Conservation (phyloP, 1,140 invertebrate genomes). For the Bombus superbus region DNA sequence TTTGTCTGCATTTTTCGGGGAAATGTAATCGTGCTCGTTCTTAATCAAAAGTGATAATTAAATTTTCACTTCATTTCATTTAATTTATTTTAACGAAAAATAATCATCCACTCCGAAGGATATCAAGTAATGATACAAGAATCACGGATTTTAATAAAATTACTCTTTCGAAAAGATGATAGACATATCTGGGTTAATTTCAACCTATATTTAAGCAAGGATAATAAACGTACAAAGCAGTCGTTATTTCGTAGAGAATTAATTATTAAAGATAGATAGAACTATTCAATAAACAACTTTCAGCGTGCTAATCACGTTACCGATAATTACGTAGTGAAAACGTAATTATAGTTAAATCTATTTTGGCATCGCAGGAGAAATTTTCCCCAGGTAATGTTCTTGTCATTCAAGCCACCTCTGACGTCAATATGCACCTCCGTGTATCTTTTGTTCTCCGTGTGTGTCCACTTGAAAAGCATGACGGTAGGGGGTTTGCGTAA, state of each 20-base stretch:
- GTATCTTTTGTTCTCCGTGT: slow-evolving; percentile 4
- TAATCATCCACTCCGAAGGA: no score
- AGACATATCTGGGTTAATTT: no score
- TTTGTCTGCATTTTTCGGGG: no score
- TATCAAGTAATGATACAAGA: no score
- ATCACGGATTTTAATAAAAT: no score
- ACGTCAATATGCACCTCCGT: not conserved
- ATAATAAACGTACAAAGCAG: not conserved
- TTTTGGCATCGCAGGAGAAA: not conserved
- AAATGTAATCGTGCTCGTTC: no score
- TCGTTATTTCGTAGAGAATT: not conserved
- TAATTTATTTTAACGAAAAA: no score
- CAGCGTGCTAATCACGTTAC: not conserved
- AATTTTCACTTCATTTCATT: no score
- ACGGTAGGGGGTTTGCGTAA: slow-evolving; percentile 13
- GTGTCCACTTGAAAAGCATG: not conserved
- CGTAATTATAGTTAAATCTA: slow-evolving; percentile 6
- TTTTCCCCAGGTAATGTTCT: slow-evolving; percentile 13
- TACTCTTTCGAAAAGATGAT: no score
- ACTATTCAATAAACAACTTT: not conserved
- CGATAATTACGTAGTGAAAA: not conserved
- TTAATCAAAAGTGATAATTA: no score
- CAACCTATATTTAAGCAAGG: not conserved
- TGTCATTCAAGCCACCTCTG: not conserved
- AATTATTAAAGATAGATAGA: not conserved